Evolutionary conservation across 2,113 vertebrate species (phyloP), one percentile per base, ranked within the genome.

Genomic region (Sinocyclocheilus rhinocerous): DNA sequence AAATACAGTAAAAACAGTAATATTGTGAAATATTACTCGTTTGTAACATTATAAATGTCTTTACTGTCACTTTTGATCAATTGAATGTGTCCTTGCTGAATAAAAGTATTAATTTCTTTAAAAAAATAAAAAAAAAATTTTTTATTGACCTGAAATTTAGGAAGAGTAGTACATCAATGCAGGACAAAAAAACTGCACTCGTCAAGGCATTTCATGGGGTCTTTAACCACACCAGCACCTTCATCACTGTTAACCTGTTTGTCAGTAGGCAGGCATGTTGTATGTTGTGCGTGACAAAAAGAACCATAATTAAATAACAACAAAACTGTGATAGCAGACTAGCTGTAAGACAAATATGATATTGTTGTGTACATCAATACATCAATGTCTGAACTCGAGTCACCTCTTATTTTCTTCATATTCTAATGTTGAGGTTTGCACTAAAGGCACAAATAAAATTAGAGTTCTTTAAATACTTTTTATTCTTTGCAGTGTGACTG

Each of bases 391-490:
- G 12, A 18, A 81, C 59, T 81, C 61, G 1, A 59, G 26, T 39
- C 70, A 84, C 36, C 24, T 61, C 39, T 2, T n/a, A n/a, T n/a
- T n/a, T n/a, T 63, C 83, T 88, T 91, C 90, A 83, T 92, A 91
- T 93, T 95, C 93, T 93, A 92, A 93, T 96, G 95, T 97, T 95
- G 95, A 95, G 92, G 90, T 95, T 90, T 95, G 93, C 95, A 93
- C 95, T 94, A 91, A 91, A 92, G 87, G 93, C 50, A 84, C 50
- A 83, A 90, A 90, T 87, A 90, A 90, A 90, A 85, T 8, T 2
- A 22, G 15, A 36, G 52, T 10, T 79, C 48, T 36, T 11, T 84
- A 67, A 57, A 22, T 55, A 18, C 6, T 16, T 55, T 52, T 55
- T 45, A 11, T 10, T 48, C 11, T 3, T 48, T 48, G 86, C 88